These are phyloP conservation scores for Apogon talboti DNA, from an alignment of 2,797 vertebrate genomes.

Conservation along the genomic window DNA sequence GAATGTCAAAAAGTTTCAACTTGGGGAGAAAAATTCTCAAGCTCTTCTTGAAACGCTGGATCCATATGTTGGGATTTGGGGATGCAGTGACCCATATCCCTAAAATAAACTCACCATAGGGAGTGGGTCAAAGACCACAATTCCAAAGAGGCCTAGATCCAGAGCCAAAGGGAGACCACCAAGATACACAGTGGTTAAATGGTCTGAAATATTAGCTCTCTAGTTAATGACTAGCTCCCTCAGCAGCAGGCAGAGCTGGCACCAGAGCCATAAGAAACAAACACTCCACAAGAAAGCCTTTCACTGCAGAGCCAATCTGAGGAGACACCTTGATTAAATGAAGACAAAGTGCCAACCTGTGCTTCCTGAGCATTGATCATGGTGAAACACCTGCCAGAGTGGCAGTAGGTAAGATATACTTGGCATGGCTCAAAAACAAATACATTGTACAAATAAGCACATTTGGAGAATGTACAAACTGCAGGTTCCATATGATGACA, in stretches of 20 bases:
- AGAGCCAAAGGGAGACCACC: slow-evolving; percentile 85
- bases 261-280: slow-evolving; percentile 61
- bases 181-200: slow-evolving; percentile 87
- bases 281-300: slow-evolving; percentile 44
- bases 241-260: slow-evolving; percentile 62
- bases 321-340: slow-evolving; percentile 65
- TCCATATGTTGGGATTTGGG: slow-evolving; percentile 63
- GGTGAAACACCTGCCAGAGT: slow-evolving; percentile 54
- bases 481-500: slow-evolving; percentile 28
- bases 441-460: slow-evolving; percentile 31
- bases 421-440: slow-evolving; percentile 28
- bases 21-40: slow-evolving; percentile 34
- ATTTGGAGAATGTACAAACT: slow-evolving; percentile 38
- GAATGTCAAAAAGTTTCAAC: slow-evolving; percentile 56
- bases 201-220: slow-evolving; percentile 89
- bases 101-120: slow-evolving; percentile 70
- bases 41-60: slow-evolving; percentile 57
- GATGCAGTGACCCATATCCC: slow-evolving; percentile 70
- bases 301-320: slow-evolving; percentile 40
- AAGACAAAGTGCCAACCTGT: slow-evolving; percentile 53
- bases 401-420: slow-evolving; percentile 42
- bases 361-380: slow-evolving; percentile 47
- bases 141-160: slow-evolving; percentile 63
- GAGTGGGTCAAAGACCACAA: slow-evolving; percentile 68
- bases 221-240: slow-evolving; percentile 77